phyloP scores from a whole-genome alignment of 2,888 invertebrate genomes.

The Lithosia quadra region DNA sequence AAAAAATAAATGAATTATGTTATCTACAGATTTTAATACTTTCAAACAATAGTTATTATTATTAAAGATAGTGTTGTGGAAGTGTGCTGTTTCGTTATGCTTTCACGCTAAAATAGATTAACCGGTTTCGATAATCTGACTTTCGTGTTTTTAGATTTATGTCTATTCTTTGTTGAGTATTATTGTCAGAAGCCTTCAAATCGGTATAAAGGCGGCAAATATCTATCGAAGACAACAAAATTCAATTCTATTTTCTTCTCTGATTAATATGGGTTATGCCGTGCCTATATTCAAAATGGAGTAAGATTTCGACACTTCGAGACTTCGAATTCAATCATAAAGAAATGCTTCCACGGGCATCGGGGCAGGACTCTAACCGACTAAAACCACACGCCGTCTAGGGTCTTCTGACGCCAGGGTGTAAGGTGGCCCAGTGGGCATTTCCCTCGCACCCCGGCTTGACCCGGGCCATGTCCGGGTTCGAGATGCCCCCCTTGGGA shows the following conservation, averaged over 20 bases:
- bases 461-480: too few relatives aligned
- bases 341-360: too few relatives aligned
- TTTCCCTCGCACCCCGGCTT: too few relatives aligned
- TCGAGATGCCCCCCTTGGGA: too few relatives aligned
- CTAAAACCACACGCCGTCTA: too few relatives aligned
- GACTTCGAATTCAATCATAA: too few relatives aligned
- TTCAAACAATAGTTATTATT: constrained; percentile 39
- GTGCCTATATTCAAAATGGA: too few relatives aligned
- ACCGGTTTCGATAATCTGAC: constrained; percentile 41
- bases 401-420: too few relatives aligned
- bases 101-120: constrained; percentile 47
- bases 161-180: not conserved
- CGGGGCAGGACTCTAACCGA: too few relatives aligned
- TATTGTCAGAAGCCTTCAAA: not conserved
- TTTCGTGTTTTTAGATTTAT: constrained; percentile 26
- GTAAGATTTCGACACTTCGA: too few relatives aligned
- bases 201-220: not conserved
- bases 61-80: constrained; percentile 34
- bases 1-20: constrained; percentile 25
- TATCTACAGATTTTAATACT: constrained; percentile 18
- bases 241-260: not conserved
- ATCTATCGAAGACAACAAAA: not conserved
- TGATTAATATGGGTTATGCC: too few relatives aligned
- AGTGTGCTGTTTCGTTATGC: constrained; percentile 46
- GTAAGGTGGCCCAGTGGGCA: too few relatives aligned